These are phyloP conservation scores for Tiliacea aurago DNA, from an alignment of 2,888 invertebrate species.

Conservation along the genomic window DNA sequence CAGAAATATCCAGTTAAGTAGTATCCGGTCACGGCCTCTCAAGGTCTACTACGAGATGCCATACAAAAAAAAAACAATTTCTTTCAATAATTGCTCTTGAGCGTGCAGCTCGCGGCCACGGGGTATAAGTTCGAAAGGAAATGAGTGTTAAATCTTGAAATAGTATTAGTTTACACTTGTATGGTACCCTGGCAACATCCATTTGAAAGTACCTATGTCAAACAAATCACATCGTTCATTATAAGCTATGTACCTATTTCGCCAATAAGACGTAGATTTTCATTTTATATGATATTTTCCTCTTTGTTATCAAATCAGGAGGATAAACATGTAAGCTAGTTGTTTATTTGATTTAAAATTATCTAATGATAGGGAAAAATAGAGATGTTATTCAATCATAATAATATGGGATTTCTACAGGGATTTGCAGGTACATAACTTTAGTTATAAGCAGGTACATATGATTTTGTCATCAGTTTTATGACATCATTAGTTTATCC, in stretches of 20 bases:
- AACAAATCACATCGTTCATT: neutral
- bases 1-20: too few relatives aligned
- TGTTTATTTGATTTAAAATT: slow-evolving; percentile 19
- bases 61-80: too few relatives aligned
- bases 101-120: too few relatives aligned
- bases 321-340: neutral
- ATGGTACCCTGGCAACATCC: neutral
- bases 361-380: slow-evolving; percentile 24
- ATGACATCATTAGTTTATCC: neutral
- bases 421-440: neutral
- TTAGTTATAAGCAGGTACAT: neutral
- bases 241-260: neutral
- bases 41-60: too few relatives aligned
- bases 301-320: neutral
- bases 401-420: slow-evolving; percentile 2
- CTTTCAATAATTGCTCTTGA: too few relatives aligned
- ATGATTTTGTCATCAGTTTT: neutral
- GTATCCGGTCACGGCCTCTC: too few relatives aligned
- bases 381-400: slow-evolving; percentile 3
- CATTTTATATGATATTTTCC: neutral
- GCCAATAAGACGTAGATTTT: neutral
- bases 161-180: neutral
- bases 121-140: too few relatives aligned
- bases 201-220: too few relatives aligned
- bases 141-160: too few relatives aligned